phyloP scores from a whole-genome alignment of 2,797 vertebrate species.

The Platyrinchus mystaceus region DNA sequence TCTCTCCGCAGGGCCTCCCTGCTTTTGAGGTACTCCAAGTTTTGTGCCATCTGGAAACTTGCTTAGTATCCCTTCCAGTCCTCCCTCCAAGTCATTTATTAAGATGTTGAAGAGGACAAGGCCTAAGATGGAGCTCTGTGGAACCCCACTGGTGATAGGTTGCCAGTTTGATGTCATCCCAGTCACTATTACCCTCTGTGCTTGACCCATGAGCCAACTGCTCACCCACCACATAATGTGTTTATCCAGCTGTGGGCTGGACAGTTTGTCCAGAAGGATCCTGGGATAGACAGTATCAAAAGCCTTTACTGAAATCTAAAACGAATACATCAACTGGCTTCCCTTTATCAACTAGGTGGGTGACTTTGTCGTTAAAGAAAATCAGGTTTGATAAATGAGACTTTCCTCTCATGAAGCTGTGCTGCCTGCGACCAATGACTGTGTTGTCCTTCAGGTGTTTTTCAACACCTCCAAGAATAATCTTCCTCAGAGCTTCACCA shows the following conservation, averaged over 20 bases:
- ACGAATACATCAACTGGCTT: not conserved
- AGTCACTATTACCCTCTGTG: not conserved
- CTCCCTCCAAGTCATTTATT: not conserved
- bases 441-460: not conserved
- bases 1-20: not conserved
- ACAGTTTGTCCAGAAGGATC: not conserved
- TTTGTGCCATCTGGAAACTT: not conserved
- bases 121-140: not conserved
- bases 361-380: not conserved
- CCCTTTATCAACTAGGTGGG: not conserved
- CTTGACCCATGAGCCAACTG: not conserved
- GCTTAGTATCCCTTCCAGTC: not conserved
- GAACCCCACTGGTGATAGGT: not conserved
- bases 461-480: not conserved
- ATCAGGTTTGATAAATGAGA: not conserved
- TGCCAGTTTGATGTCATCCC: not conserved
- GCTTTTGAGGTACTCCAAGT: not conserved
- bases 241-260: not conserved
- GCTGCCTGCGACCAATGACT: not conserved
- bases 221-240: not conserved
- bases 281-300: not conserved
- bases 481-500: not conserved
- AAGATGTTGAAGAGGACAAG: not conserved
- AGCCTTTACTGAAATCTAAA: not conserved
- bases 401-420: not conserved